Conservation (phyloP, 2,797 vertebrate genomes). For the Molossus molossus region DNA sequence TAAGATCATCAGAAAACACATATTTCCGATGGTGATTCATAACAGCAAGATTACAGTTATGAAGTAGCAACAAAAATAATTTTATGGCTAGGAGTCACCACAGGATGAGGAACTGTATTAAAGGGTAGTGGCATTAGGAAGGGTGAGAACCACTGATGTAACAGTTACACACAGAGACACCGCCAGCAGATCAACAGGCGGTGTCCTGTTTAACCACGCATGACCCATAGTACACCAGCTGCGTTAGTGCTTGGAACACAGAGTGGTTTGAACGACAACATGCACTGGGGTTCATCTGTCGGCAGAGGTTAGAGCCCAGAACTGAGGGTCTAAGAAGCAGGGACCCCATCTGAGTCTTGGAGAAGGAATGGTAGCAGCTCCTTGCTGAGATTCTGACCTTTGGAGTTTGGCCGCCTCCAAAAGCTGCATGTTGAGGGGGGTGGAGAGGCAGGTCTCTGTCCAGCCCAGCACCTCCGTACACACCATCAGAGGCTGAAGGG, state of each 20-base stretch:
- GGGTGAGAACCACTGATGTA: too few relatives aligned
- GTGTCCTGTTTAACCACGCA: neutral
- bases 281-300: neutral
- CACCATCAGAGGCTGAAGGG: neutral
- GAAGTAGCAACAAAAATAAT: too few relatives aligned
- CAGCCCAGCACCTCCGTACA: neutral
- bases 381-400: neutral
- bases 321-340: neutral
- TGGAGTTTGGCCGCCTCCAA: neutral
- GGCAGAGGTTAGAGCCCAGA: neutral
- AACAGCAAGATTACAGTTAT: too few relatives aligned
- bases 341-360: neutral
- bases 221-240: neutral
- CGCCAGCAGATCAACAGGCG: neutral
- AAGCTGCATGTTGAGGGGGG: fast-evolving
- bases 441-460: neutral
- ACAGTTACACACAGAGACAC: neutral
- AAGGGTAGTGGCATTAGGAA: too few relatives aligned
- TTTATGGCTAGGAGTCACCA: too few relatives aligned
- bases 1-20: too few relatives aligned
- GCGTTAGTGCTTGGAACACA: neutral
- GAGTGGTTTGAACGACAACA: neutral
- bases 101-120: too few relatives aligned
- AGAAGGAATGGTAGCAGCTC: neutral
- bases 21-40: too few relatives aligned